Conservation (phyloP, 2,797 vertebrate genomes). For the Phrynocephalus guinanensis region DNA sequence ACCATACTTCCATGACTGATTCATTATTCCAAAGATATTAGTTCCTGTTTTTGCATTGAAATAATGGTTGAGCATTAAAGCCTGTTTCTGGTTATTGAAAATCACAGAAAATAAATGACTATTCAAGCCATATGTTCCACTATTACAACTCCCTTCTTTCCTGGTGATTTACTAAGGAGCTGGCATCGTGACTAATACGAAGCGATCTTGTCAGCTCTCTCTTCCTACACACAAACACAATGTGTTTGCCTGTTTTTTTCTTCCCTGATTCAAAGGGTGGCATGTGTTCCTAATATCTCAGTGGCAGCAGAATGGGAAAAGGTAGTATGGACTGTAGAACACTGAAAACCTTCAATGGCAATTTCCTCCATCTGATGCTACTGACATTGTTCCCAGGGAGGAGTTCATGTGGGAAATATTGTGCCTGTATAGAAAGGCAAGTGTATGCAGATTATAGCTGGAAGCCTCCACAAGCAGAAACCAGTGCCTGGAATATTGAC, state of each 20-base stretch:
- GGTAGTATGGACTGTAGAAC: not conserved
- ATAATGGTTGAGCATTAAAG: not conserved
- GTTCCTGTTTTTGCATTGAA: not conserved
- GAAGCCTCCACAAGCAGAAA: not conserved
- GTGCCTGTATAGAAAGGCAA: not conserved
- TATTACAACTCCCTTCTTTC: slow-evolving; percentile 1
- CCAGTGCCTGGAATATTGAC: not conserved
- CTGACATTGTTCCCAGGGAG: not conserved
- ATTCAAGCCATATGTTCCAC: slow-evolving; percentile 41
- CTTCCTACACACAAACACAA: slow-evolving; percentile 11
- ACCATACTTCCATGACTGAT: not conserved
- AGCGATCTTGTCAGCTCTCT: slow-evolving; percentile 46
- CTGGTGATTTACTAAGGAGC: slow-evolving; percentile 51
- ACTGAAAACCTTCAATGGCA: not conserved
- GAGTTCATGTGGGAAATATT: not conserved
- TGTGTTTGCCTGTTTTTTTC: slow-evolving; percentile 7
- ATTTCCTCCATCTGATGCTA: not conserved
- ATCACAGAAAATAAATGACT: not conserved
- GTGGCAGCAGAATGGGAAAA: not conserved
- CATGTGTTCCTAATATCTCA: not conserved
- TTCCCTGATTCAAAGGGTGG: not conserved
- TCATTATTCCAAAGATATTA: not conserved
- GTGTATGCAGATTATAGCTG: not conserved
- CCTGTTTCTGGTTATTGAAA: slow-evolving; percentile 5
- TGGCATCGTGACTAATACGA: slow-evolving; percentile 49